These are phyloP conservation scores for Echinarachnius parma DNA, from an alignment of 53 echinoderm and acorn worm species.

Conservation along the genomic window DNA sequence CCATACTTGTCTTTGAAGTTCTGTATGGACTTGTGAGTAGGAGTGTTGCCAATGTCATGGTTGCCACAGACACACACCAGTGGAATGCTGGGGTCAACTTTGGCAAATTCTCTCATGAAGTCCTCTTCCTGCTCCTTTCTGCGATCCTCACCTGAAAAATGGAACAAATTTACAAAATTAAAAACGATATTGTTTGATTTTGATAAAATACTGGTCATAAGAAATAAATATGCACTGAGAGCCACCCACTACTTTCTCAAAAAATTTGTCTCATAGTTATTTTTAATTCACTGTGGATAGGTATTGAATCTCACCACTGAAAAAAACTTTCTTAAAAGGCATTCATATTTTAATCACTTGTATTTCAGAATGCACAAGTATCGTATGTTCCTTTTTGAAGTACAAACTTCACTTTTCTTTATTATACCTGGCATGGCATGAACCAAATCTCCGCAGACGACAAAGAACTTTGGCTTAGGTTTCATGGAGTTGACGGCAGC, in stretches of 20 bases:
- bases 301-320: no score
- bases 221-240: no score
- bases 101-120: slow-evolving; percentile 62
- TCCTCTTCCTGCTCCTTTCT: slow-evolving; percentile 57
- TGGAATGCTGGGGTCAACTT: slow-evolving; percentile 74
- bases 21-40: slow-evolving; percentile 59
- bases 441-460: slow-evolving; percentile 88
- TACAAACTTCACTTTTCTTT: no score
- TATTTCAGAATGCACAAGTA: no score
- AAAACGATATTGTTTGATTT: slow-evolving; percentile 9
- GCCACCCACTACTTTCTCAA: no score
- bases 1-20: slow-evolving; percentile 53
- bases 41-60: slow-evolving; percentile 83
- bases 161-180: neutral
- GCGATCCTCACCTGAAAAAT: slow-evolving; percentile 42
- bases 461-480: slow-evolving; percentile 86
- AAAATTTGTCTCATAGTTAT: no score
- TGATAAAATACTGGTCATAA: no score
- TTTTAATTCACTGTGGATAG: no score
- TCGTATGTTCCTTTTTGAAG: no score
- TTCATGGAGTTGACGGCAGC: slow-evolving; percentile 66
- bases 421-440: slow-evolving; percentile 90
- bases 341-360: no score
- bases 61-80: slow-evolving; percentile 89
- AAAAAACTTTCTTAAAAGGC: no score